Evolutionary conservation across 2,113 vertebrate species (phyloP), one percentile per base, ranked within the genome.

Genomic region (Apistogramma diplotaenia): DNA sequence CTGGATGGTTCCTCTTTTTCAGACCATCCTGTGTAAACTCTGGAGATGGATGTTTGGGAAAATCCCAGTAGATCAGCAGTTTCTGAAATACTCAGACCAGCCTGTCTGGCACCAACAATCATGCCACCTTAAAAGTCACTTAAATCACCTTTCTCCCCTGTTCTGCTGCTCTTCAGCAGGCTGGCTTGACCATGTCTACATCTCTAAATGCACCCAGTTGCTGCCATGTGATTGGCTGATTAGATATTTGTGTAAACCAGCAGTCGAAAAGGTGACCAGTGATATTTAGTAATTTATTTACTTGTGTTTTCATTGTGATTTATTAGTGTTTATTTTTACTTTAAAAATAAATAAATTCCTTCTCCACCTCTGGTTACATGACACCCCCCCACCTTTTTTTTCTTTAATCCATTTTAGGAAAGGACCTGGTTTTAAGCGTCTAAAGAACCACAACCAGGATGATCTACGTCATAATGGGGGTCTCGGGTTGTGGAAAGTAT

Each of bases 401-500:
- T 58, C 35, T 51, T 55, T 53, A 12, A 67, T 31, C 35, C 4
- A 4, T 27, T 59, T 76, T 40, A 59, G 58, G 55, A n/a, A 31
- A 51, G 60, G 37, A 29, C 6, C 51, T 53, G n/a, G 37, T 46
- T 55, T 23, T 2, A 51, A 31, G 27, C 46, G 25, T 76, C 15
- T 79, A 29, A 72, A 51, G 55, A 33, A 21, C 59, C 12, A 35
- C 79, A 29, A 57, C 77, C 70, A 83, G 16, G 51, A 95, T 95
- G 95, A 95, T 95, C 86, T 92, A 93, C 80, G 80, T 95, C 70
- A 77, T 94, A 65, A 95, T 94, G 94, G 95, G 95, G 76, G 94
- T 95, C 19, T 94, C 94, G 1, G 94, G 95, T 29, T 88, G 83
- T 81, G 95, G 95, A 37, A 95, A 95, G 95, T 95, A 94, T 40